Base-by-base conservation (phyloP, 2,888 invertebrate species). In the Tanypteryx hageni region DNA sequence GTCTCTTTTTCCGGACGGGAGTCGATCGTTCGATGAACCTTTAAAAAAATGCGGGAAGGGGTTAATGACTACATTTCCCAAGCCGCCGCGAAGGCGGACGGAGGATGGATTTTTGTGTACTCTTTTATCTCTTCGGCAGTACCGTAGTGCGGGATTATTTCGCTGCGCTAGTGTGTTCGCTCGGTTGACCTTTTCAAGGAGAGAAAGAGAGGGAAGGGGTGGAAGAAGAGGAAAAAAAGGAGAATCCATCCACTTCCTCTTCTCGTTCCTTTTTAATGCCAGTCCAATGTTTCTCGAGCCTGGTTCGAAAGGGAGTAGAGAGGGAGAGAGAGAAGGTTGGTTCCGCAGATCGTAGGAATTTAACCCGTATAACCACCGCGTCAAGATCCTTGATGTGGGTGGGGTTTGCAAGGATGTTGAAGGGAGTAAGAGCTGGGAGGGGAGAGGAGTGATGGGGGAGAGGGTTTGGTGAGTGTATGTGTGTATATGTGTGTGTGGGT, bases 131-230 rank as follows among this genome's bases (percentile, higher is more conserved):
- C 64, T 44, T 64, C 64, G 64, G 44, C n/a, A 64, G 18, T 18
- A 64, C 14, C 64, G 64, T 64, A 76, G 76, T 27, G 76, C 27
- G 4, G 76, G 76, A 27, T 68, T 27, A 27, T 76, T 27, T 76
- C 76, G 27, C 76, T 27, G 76, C 76, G 27, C 76, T 8, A 18
- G 61, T 16, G 7, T 7, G 76, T 13, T 76, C 76, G 27, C 76
- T 76, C 76, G 76, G 76, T 76, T 76, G 76, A 76, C 76, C 76
- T 76, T 76, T 76, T 76, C 76, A 76, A 76, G 76, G 76, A 27
- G 76, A 76, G 76, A 27, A n/a, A 11, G n/a, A 76, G n/a, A 27
- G 22, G 68, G 18, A 18, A 9, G n/a, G 5, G 5, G 44, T 1
- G 44, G 44, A 44, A 5, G 44, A 1, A 44, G 44, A 44, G 5